Conservation (phyloP, 92 coral and sea anemone genomes). For the Phenganax marumi region DNA sequence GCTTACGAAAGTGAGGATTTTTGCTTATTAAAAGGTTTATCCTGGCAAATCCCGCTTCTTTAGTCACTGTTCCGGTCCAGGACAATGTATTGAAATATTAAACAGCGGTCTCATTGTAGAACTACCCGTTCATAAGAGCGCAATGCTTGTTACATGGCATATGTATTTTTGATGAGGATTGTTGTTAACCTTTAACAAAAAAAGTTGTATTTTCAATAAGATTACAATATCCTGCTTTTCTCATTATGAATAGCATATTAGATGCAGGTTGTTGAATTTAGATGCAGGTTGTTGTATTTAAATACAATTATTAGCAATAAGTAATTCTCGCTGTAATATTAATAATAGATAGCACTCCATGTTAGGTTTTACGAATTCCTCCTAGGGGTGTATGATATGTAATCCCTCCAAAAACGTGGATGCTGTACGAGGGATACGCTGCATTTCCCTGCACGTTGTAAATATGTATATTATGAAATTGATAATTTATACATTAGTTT, state of each 20-base stretch:
- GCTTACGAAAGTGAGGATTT: neutral
- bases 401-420: no score
- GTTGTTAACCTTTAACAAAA: neutral
- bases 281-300: slow-evolving; percentile 24
- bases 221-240: neutral
- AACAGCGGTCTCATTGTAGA: neutral
- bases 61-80: neutral
- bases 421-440: no score
- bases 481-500: no score
- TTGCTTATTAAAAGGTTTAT: neutral
- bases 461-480: no score
- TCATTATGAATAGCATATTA: slow-evolving; percentile 17
- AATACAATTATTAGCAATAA: neutral
- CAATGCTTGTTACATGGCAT: no score
- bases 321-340: neutral
- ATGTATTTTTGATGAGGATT: neutral
- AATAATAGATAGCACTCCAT: no score
- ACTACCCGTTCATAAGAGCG: neutral
- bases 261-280: no score
- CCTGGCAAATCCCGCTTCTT: neutral
- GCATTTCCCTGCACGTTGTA: no score
- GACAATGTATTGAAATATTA: neutral
- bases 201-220: no score
- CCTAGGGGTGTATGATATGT: no score
- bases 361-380: neutral